Evolutionary conservation across 1,140 invertebrate species (phyloP), one percentile per base, ranked within the genome.

Genomic region (Drosophila murphyi): DNA sequence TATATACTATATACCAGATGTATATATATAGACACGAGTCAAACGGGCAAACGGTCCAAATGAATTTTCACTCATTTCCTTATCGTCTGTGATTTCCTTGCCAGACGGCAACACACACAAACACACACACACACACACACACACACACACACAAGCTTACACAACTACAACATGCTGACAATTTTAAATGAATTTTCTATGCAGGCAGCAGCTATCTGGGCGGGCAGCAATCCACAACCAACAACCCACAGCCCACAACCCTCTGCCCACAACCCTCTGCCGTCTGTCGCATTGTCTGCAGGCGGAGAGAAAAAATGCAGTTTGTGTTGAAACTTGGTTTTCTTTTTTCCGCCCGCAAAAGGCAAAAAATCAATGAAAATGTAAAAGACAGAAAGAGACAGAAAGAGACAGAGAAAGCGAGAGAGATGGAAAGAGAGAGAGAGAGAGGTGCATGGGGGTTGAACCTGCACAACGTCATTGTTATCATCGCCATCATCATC

Each of bases 71-170:
- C 85, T 90, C 85, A 89, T 89, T 89, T 89, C 85, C 85, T 89
- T 89, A 89, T 89, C 85, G 85, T 90, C 85, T 89, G 85, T 89
- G 85, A 89, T 89, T 89, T 89, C 85, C 85, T 89, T 90, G 78
- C 86, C 85, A 89, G 77, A 88, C 83, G 65, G 68, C 70, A 71
- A 52, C 64, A 65, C 63, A 57, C 68, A 81, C 35, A 60, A 35
- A 72, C 34, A 76, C 43, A 69, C 34, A 68, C 39, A 54, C 56
- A 59, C 61, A 60, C 37, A 80, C 52, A 76, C 65, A 70, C 31
- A 48, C 43, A 64, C 31, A 37, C 54, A 51, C 34, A 60, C 32
- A 48, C 48, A 61, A 55, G 54, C 41, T 48, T 32, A 67, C 45
- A 72, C 51, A 48, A n/a, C 34, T 43, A 56, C 50, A 43, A 72